Conservation (phyloP, 2,888 invertebrate genomes). For the Mesorhabditis spiculigera region DNA sequence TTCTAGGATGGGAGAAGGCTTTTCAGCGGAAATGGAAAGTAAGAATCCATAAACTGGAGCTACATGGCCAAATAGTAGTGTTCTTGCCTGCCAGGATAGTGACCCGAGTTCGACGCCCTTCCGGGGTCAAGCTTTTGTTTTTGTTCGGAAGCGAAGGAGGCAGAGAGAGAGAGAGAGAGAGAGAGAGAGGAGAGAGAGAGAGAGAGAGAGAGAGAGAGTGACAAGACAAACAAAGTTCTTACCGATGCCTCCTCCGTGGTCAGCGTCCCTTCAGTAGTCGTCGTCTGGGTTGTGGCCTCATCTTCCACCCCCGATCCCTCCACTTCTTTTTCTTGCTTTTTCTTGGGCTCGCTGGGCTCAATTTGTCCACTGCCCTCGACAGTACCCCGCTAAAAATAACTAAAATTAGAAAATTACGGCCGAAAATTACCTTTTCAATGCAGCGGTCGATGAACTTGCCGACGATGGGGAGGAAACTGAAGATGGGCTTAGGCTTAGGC, state of each 20-base stretch:
- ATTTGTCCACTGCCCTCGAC: background rate
- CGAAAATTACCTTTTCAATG: conserved; percentile 1
- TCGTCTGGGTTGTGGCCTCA: background rate
- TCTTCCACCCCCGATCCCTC: background rate
- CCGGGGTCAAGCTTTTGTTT: too few species aligned
- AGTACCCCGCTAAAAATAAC: background rate
- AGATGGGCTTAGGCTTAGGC: background rate
- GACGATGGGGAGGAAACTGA: conserved; percentile 16
- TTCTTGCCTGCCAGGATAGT: too few species aligned
- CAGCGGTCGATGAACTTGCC: conserved; percentile 10
- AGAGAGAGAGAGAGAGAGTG: too few species aligned
- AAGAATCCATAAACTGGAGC: background rate
- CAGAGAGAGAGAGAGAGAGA: too few species aligned
- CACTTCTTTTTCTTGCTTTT: background rate
- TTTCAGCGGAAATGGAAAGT: background rate
- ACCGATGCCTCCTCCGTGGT: background rate
- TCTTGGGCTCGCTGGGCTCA: background rate
- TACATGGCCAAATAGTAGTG: too few species aligned
- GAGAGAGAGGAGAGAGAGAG: too few species aligned
- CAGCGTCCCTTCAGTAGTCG: conserved; percentile 6
- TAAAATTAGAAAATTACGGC: background rate
- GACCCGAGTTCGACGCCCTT: too few species aligned
- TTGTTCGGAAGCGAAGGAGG: too few species aligned
- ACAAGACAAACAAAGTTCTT: too few species aligned
- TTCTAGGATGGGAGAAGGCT: background rate